A percentile compares a stretch with the other conserved stretches of the same genome.
Evolutionary conservation across 2,888 invertebrate species (phyloP).

Genomic region (Polyommatus iphigenia): DNA sequence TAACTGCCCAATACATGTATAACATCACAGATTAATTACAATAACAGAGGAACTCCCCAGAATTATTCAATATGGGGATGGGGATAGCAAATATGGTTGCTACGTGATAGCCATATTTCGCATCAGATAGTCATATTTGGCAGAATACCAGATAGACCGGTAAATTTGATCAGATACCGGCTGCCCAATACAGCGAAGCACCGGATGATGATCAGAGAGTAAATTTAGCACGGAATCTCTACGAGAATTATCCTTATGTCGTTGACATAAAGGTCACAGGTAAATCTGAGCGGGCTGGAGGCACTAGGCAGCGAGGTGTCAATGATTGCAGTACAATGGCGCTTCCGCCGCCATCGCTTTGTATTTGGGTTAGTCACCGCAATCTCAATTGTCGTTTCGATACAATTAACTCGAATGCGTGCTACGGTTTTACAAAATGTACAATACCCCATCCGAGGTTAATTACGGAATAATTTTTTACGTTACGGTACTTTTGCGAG

Average conservation of each 20-base stretch:
- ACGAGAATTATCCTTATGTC: slow-evolving; percentile 38
- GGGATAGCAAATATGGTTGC: background rate
- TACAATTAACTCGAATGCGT: slow-evolving; percentile 66
- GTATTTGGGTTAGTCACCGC: slow-evolving; percentile 79
- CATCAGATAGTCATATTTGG: background rate
- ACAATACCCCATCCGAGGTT: slow-evolving; percentile 32
- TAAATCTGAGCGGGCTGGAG: slow-evolving; percentile 69
- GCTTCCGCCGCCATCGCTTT: slow-evolving; percentile 73
- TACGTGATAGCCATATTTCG: background rate
- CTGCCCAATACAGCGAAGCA: background rate
- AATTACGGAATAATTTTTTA: slow-evolving; percentile 9
- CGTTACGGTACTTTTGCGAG: slow-evolving; percentile 27
- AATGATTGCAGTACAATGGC: slow-evolving; percentile 78
- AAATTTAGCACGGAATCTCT: background rate
- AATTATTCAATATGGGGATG: background rate
- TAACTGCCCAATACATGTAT: too few relatives aligned
- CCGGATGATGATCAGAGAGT: background rate
- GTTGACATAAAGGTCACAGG: slow-evolving; percentile 54
- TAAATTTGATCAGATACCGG: background rate
- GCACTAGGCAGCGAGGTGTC: slow-evolving; percentile 68
- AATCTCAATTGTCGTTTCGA: slow-evolving; percentile 72
- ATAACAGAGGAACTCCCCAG: background rate
- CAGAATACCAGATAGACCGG: background rate
- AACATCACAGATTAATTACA: too few relatives aligned
- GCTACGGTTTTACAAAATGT: slow-evolving; percentile 54